phyloP scores from a whole-genome alignment of 2,797 vertebrate species.

The Clangula hyemalis region DNA sequence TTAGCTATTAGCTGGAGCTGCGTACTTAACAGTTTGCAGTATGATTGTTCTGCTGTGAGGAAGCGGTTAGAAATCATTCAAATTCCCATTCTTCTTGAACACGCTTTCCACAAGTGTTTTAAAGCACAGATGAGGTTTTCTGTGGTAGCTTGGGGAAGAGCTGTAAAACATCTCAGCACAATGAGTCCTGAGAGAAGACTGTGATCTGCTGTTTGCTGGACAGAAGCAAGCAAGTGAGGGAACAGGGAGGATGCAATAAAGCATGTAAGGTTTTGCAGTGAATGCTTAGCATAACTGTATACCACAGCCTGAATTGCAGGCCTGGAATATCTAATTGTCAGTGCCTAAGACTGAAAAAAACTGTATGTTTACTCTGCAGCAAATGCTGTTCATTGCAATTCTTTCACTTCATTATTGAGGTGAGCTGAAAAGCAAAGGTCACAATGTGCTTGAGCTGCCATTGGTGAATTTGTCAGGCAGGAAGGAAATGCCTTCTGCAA shows the following conservation, averaged over 20 bases:
- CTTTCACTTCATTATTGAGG: conserved; percentile 9
- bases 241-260: background rate
- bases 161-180: background rate
- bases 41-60: background rate
- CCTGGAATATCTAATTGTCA: background rate
- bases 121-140: background rate
- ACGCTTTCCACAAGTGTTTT: background rate
- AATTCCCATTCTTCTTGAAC: background rate
- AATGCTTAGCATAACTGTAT: background rate
- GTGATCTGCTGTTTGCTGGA: background rate
- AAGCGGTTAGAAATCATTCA: background rate
- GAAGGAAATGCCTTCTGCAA: conserved; percentile 25
- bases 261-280: background rate
- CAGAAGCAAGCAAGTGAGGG: background rate
- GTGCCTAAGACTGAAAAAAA: background rate
- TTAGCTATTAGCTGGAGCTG: background rate
- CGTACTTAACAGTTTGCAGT: background rate
- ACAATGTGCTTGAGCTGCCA: background rate
- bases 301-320: background rate
- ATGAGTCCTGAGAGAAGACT: background rate
- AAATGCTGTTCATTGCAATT: background rate
- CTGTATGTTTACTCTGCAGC: background rate
- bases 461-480: background rate
- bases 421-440: conserved; percentile 29
- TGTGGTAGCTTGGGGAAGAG: background rate